Conservation (phyloP, 2,113 vertebrate genomes). For the Aplodontia rufa region DNA sequence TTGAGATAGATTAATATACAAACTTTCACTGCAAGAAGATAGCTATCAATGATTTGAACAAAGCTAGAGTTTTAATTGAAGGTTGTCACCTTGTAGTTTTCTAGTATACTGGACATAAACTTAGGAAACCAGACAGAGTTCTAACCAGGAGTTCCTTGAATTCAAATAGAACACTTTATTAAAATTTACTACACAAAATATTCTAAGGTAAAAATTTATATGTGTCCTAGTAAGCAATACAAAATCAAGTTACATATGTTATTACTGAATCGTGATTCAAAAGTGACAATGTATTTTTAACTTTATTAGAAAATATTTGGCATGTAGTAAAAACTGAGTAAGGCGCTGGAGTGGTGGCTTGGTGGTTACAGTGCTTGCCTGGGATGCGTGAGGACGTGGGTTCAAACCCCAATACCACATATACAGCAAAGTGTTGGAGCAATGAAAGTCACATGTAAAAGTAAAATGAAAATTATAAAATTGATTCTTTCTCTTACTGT, state of each 20-base stretch:
- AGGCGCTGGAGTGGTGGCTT: too few relatives aligned
- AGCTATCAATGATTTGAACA: background rate
- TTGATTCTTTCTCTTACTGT: too few relatives aligned
- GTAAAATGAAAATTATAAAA: too few relatives aligned
- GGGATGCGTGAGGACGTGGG: too few relatives aligned
- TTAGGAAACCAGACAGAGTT: background rate
- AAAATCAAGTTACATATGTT: background rate
- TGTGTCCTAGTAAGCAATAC: background rate
- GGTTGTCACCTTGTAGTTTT: background rate
- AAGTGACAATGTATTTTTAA: background rate
- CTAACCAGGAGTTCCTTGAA: background rate
- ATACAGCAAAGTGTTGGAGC: too few relatives aligned
- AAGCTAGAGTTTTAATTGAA: background rate
- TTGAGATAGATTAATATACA: background rate
- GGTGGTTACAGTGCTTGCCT: too few relatives aligned
- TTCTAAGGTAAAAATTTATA: background rate
- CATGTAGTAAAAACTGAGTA: background rate
- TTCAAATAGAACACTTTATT: background rate
- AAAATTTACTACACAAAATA: background rate
- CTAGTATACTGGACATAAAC: background rate
- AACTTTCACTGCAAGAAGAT: background rate
- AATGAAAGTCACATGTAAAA: too few relatives aligned
- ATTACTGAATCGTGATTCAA: background rate
- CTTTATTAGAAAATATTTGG: background rate
- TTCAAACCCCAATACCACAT: too few relatives aligned